Evolutionary conservation across 2,888 invertebrate species (phyloP), one percentile per base, ranked within the genome.

Genomic region (Drosophila nigritarsus): DNA sequence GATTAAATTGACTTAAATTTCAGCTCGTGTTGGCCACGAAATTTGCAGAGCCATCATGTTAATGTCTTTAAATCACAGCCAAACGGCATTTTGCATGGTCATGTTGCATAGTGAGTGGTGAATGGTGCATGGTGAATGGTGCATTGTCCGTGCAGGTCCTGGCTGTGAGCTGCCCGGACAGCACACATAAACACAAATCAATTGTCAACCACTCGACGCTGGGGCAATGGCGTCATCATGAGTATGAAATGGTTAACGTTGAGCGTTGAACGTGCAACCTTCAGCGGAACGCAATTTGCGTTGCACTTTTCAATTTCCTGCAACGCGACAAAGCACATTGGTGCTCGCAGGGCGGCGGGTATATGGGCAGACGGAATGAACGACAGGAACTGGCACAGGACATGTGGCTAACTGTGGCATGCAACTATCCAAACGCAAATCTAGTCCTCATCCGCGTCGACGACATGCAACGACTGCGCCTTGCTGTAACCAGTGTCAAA

Each of bases 241-340:
- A 70, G 76, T 65, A 56, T 56, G 15, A 40, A 55, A 55, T 38
- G 56, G 29, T 56, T 42, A 38, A 51, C 24, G 63, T n/a, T 29
- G 69, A 58, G 50, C 55, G 58, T 55, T 34, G 58, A 24, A 64
- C 49, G 59, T 54, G 56, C 66, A 72, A 59, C 56, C 73, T 72
- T 71, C 59, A 65, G 85, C 85, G 89, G 89, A 86, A 86, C 84
- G 85, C 85, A 82, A 86, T 84, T 86, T 86, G 85, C 82, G 79
- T 89, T 89, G 87, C 89, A 82, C 85, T 86, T 87, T 86, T 86
- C 86, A 86, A 86, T 86, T 89, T 86, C 86, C 86, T 89, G 87
- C 66, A 74, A 59, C 53, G 77, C 62, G 63, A 50, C 68, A 63
- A 73, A 75, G 67, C 68, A 73, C 60, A 63, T 58, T 58, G 75